Evolutionary conservation across 2,888 invertebrate genomes (phyloP).

Genomic region (Rambutsinella grinnellia): DNA sequence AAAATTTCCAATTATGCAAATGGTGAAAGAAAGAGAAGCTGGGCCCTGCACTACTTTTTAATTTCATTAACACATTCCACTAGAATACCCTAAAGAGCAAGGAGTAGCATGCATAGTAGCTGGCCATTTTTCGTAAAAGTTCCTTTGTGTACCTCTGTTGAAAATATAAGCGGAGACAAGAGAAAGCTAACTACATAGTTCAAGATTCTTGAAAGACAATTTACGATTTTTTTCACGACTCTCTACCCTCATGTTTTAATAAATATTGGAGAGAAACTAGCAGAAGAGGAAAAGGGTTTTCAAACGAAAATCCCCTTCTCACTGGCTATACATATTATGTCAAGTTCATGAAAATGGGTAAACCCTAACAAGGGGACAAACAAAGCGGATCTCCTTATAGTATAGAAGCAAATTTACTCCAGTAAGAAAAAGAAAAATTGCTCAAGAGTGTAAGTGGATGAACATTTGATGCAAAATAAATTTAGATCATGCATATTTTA

Average conservation of each 20-base stretch:
- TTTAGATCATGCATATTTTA: constrained; percentile 43
- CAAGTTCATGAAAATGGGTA: constrained; percentile 7
- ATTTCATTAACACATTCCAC: constrained; percentile 48
- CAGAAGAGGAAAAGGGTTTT: neutral
- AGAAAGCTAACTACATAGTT: neutral
- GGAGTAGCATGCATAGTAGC: neutral
- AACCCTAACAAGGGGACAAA: constrained; percentile 25
- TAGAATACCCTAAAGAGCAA: constrained; percentile 22
- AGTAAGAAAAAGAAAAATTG: constrained; percentile 31
- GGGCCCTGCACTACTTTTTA: constrained; percentile 34
- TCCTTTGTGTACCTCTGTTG: neutral
- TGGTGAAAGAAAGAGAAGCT: constrained; percentile 22
- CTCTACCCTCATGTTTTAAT: constrained; percentile 19
- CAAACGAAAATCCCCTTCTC: neutral
- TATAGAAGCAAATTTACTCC: no score
- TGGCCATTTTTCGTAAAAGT: neutral
- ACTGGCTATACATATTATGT: neutral
- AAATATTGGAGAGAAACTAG: constrained; percentile 19
- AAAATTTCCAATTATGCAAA: constrained; percentile 46
- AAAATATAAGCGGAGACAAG: neutral
- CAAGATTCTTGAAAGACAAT: constrained; percentile 14
- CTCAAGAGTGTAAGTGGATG: constrained; percentile 37
- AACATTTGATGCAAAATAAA: constrained; percentile 43
- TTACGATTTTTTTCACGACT: constrained; percentile 22
- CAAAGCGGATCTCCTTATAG: no score